Conservation (phyloP, 2,888 invertebrate genomes). For the Elysia crispata region DNA sequence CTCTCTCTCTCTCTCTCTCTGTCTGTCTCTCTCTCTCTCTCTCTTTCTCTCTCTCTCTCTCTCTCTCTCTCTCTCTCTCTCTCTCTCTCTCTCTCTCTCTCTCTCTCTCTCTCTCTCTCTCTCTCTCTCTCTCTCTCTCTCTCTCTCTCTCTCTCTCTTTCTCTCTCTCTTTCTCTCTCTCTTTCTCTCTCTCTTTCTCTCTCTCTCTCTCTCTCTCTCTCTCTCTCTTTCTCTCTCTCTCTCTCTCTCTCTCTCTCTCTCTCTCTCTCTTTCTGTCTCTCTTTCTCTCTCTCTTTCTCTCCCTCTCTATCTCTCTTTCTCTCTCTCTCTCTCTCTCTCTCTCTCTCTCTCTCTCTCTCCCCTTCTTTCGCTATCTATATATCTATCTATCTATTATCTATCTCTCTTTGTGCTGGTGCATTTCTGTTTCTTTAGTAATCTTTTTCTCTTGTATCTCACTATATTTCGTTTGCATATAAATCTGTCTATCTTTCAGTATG, state of each 20-base stretch:
- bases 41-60: too few species aligned
- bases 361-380: not conserved
- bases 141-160: not conserved
- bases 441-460: too few species aligned
- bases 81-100: too few species aligned
- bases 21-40: too few species aligned
- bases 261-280: not conserved
- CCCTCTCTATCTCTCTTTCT: slow-evolving; percentile 9
- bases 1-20: too few species aligned
- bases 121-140: slow-evolving; percentile 19
- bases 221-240: not conserved
- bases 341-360: not conserved
- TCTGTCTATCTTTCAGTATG: too few species aligned
- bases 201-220: not conserved
- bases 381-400: slow-evolving; percentile 6
- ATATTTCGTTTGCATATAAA: too few species aligned
- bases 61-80: too few species aligned
- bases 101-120: slow-evolving; percentile 1
- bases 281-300: not conserved
- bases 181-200: not conserved
- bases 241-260: not conserved
- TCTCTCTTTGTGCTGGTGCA: not conserved
- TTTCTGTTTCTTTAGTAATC: too few species aligned
- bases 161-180: too few species aligned
- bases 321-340: slow-evolving; percentile 3